Base-by-base conservation (phyloP, 2,888 invertebrate genomes). In the Hartigia nigra region DNA sequence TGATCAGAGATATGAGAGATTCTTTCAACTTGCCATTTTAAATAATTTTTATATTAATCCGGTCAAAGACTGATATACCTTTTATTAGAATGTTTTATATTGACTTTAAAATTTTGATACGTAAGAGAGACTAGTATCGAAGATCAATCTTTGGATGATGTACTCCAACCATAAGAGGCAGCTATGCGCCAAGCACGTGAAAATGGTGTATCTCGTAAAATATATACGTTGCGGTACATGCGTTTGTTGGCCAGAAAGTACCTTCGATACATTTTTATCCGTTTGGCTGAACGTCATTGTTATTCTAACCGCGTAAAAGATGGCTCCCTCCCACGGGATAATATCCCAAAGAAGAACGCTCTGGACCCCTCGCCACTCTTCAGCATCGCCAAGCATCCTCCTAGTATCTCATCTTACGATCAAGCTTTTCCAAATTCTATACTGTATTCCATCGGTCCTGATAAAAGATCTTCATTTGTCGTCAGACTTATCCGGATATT, bases 271-370 rank as follows among this genome's bases (percentile, higher is more conserved):
- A 85, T 83, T 87, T 88, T 88, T 88, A 86, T 87, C 83, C 85
- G 82, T 85, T 85, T 81, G 55, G 75, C 39, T 78, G 37, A 72
- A 80, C 82, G 80, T 83, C 88, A 87, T 89, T 89, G 86, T 81
- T 88, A 87, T 89, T 89, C 89, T 82, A 79, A 39, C 82, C 84
- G 83, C 85, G 86, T 88, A 90, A 90, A 90, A 90, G 88, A 90
- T 90, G 87, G 87, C 84, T 87, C 87, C 77, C 83, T 88, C 86
- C 83, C 83, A 76, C 76, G 81, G 87, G 88, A 89, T 88, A 88
- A 88, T 89, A 87, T 87, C 86, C 85, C 84, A 82, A 83, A 84
- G 84, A 84, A 84, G 34, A 35, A 69, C 72, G 31, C 72, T 72
- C 72, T 31, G 72, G 32, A 72, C 72, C 32, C 72, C 31, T 31